These are phyloP conservation scores for Hetaerina titia DNA, from an alignment of 2,888 invertebrate species.

Conservation along the genomic window DNA sequence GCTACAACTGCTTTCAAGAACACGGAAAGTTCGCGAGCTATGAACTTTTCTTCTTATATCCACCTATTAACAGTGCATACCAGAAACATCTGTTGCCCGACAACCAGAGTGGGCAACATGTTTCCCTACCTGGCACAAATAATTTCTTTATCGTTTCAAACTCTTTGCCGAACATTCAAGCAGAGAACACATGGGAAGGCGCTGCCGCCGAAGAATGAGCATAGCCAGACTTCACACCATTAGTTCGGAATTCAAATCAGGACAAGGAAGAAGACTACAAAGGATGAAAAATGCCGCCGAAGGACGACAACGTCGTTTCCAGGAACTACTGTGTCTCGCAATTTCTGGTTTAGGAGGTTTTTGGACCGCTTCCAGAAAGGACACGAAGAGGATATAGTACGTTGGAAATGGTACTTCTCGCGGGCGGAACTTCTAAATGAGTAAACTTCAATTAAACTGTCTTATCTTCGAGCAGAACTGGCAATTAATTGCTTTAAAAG, in stretches of 20 bases:
- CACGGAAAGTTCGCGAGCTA: too few species aligned
- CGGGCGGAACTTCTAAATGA: not conserved
- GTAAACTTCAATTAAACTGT: not conserved
- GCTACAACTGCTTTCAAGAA: too few species aligned
- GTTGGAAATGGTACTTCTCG: not conserved
- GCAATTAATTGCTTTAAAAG: too few species aligned
- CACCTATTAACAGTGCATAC: too few species aligned
- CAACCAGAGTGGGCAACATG: too few species aligned
- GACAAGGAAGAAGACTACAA: not conserved
- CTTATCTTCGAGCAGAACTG: not conserved
- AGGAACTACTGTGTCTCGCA: not conserved
- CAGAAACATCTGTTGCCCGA: too few species aligned
- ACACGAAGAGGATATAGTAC: too few species aligned
- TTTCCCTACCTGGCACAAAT: not conserved
- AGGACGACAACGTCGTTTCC: not conserved
- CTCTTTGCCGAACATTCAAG: not conserved
- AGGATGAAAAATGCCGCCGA: not conserved
- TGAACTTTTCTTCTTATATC: too few species aligned
- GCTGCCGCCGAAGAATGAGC: not conserved
- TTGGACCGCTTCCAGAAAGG: not conserved
- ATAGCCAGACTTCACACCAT: not conserved
- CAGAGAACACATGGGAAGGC: not conserved
- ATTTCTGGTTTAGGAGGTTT: not conserved
- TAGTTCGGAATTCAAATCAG: not conserved
- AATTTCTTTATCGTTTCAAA: not conserved